Evolutionary conservation across 2,113 vertebrate genomes (phyloP), one percentile per base, ranked within the genome.

Genomic region (Festucalex cinctus): DNA sequence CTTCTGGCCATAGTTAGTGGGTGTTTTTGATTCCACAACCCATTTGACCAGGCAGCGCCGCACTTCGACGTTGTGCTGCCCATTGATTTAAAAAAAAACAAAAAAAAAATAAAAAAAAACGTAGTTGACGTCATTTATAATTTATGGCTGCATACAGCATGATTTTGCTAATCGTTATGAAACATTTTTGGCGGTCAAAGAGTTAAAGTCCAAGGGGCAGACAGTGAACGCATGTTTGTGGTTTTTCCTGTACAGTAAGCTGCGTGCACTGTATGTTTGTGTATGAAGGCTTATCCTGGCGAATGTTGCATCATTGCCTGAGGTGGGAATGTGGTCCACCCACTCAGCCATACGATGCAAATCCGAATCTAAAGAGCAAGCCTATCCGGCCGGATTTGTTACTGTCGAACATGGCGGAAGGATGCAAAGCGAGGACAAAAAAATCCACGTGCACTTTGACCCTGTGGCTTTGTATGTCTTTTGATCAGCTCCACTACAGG

Each of bases 301-400:
- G 70, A 69, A 65, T 35, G 58, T 86, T 85, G 80, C 86, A 78
- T 84, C 67, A 62, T 13, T 58, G 66, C 75, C 60, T 78, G 75
- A 76, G 78, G 63, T 74, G 79, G 81, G 77, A 86, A 82, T 78
- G 78, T 13, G 66, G 75, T 78, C 73, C 69, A 70, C 74, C 56
- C 79, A 67, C 75, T 66, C 78, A 59, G 75, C 82, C 68, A 84
- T 84, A 83, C 36, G 43, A 76, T 13, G 76, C 87, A 88, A 89
- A 90, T 90, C 86, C 85, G 73, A 78, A 77, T 71, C 70, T 76
- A 86, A 88, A 85, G 83, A 81, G 78, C 68, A 1, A 46, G 84
- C 82, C 88, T 88, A 87, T 90, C 87, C 87, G 68, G 54, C 71
- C 85, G 85, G 86, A 89, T 89, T 87, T 88, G 89, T 75, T 77